phyloP scores from a whole-genome alignment of 2,797 vertebrate species.

The Okamejei kenojei region DNA sequence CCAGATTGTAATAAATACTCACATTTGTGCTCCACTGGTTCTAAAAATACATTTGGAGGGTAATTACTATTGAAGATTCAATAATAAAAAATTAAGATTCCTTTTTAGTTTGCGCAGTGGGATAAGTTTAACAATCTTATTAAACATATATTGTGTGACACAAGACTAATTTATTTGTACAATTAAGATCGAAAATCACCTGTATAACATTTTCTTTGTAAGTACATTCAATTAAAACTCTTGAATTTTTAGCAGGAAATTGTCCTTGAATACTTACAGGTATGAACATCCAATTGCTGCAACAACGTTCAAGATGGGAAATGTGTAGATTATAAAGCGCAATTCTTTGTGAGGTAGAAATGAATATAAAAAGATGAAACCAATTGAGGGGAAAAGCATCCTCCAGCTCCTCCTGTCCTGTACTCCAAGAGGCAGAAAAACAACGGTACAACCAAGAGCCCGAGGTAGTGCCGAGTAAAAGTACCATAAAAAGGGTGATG shows the following conservation, averaged over 20 bases:
- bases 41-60: background rate
- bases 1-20: background rate
- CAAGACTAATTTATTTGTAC: background rate
- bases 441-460: conserved; percentile 72
- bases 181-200: background rate
- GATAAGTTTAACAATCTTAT: too few relatives aligned
- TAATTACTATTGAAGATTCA: background rate
- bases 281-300: conserved; percentile 79
- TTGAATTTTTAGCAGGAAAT: background rate
- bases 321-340: conserved; percentile 87
- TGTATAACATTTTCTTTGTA: background rate
- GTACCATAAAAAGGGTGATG: conserved; percentile 88
- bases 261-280: conserved; percentile 61
- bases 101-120: background rate
- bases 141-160: background rate
- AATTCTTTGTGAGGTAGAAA: conserved; percentile 93
- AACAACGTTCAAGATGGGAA: conserved; percentile 77
- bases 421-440: conserved; percentile 78
- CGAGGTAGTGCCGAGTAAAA: conserved; percentile 90
- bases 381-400: conserved; percentile 65
- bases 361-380: conserved; percentile 85
- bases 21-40: background rate
- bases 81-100: background rate
- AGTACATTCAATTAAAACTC: background rate
- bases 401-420: conserved; percentile 67